phyloP scores from a whole-genome alignment of 1,140 invertebrate species.

The Chrysoperla carnea region DNA sequence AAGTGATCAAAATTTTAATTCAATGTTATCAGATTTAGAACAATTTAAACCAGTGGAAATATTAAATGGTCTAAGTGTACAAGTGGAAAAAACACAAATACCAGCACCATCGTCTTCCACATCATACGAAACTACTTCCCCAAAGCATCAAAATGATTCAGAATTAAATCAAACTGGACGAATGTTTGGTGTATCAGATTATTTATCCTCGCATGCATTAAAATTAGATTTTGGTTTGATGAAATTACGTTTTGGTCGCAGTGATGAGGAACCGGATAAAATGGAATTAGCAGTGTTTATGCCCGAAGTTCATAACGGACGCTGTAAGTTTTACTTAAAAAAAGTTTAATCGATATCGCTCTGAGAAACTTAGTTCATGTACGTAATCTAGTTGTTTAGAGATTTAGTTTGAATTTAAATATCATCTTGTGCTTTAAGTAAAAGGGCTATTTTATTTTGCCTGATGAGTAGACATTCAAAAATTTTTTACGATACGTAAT shows the following conservation, averaged over 20 bases:
- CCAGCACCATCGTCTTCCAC: too few relatives aligned
- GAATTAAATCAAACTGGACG: too few relatives aligned
- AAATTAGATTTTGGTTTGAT: neutral
- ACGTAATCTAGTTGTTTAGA: too few relatives aligned
- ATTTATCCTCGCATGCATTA: neutral
- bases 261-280: conserved; percentile 1
- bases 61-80: neutral
- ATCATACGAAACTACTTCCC: too few relatives aligned
- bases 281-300: conserved; percentile 1
- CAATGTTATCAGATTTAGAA: conserved; percentile 10
- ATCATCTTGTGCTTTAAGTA: too few relatives aligned
- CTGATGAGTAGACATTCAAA: too few relatives aligned
- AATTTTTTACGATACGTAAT: too few relatives aligned
- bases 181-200: neutral
- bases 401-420: too few relatives aligned
- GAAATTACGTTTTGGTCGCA: neutral
- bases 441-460: too few relatives aligned
- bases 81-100: neutral
- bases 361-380: too few relatives aligned
- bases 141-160: too few relatives aligned
- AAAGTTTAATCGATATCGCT: neutral
- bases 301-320: neutral
- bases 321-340: neutral
- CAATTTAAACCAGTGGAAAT: neutral
- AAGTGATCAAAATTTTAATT: neutral